Conservation (phyloP, 2,113 vertebrate species). For the Neogale vison region DNA sequence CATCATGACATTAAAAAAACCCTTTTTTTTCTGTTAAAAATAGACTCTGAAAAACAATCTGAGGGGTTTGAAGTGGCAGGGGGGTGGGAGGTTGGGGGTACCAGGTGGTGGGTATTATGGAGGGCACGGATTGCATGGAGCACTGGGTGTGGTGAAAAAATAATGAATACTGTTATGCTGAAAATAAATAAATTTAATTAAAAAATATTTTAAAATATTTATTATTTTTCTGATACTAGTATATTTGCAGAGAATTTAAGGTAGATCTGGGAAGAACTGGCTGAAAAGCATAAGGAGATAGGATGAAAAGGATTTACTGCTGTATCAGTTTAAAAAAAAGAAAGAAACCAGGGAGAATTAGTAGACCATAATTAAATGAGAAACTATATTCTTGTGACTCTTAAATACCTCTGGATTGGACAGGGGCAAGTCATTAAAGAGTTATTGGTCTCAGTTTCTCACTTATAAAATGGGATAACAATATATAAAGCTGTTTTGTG, state of each 20-base stretch:
- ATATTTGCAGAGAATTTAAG: neutral
- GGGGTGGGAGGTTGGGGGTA: too few species aligned
- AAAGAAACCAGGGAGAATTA: neutral
- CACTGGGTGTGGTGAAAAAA: too few species aligned
- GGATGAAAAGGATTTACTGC: neutral
- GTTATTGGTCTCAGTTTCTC: neutral
- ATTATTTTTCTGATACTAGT: neutral
- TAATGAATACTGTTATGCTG: too few species aligned
- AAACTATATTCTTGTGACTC: neutral
- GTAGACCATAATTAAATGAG: neutral
- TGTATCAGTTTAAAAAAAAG: neutral
- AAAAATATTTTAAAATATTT: neutral
- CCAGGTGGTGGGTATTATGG: too few species aligned
- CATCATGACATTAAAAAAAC: neutral
- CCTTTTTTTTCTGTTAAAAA: neutral
- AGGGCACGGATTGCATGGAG: too few species aligned
- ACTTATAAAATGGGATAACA: neutral
- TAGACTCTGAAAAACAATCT: too few species aligned
- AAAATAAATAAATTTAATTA: too few species aligned
- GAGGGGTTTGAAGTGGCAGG: too few species aligned
- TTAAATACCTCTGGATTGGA: neutral
- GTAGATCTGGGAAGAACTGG: neutral
- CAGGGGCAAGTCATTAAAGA: neutral
- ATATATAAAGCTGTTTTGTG: neutral
- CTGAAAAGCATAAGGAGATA: neutral